Evolutionary conservation across 2,888 invertebrate species (phyloP).

Genomic region (Brenthis ino): DNA sequence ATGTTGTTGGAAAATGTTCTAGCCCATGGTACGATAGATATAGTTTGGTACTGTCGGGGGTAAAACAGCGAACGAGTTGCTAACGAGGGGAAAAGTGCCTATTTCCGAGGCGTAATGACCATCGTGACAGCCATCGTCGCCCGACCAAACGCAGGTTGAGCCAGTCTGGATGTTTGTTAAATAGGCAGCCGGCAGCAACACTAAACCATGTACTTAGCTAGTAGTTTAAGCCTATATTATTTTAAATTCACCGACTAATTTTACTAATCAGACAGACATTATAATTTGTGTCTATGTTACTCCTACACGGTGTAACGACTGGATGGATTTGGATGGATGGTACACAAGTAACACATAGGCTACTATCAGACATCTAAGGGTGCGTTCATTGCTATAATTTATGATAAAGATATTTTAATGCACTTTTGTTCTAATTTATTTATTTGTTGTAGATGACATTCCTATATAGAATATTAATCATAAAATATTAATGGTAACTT

Average conservation of each 20-base stretch:
- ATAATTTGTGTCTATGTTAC: not conserved
- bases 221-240: not conserved
- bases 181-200: slow-evolving; percentile 5
- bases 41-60: slow-evolving; percentile 50
- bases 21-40: slow-evolving; percentile 28
- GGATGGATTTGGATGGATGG: too few species aligned
- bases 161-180: slow-evolving; percentile 26
- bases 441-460: too few species aligned
- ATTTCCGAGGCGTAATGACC: slow-evolving; percentile 80
- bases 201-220: slow-evolving; percentile 18
- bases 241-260: not conserved
- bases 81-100: slow-evolving; percentile 82
- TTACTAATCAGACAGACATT: not conserved
- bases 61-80: slow-evolving; percentile 66
- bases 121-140: slow-evolving; percentile 62
- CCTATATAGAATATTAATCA: too few species aligned
- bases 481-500: too few species aligned
- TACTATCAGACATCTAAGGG: too few species aligned
- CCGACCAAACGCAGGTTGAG: slow-evolving; percentile 38
- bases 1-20: slow-evolving; percentile 15
- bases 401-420: too few species aligned
- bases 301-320: too few species aligned
- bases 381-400: too few species aligned
- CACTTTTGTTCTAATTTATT: too few species aligned
- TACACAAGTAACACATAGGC: too few species aligned